These are phyloP conservation scores for Thryonomys swinderianus DNA, from an alignment of 2,113 vertebrate species.

Conservation along the genomic window DNA sequence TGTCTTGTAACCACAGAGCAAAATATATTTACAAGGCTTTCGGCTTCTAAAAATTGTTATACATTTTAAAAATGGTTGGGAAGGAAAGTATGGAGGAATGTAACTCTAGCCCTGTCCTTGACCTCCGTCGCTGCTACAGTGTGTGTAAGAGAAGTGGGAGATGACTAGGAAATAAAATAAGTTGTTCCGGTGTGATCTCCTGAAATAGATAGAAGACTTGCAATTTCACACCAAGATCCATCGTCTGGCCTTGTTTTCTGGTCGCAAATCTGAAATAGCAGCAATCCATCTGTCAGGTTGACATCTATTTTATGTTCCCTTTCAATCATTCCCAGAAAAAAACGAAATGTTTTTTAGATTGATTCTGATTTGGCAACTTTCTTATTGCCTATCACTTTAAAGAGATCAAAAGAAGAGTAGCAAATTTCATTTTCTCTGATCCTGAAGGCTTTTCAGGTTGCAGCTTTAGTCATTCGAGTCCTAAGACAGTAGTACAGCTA, in stretches of 20 bases:
- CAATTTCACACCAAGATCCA: conserved; percentile 82
- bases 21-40: neutral
- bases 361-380: conserved; percentile 81
- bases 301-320: conserved; percentile 85
- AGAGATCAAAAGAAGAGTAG: conserved; percentile 76
- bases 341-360: conserved; percentile 79
- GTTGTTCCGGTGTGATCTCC: conserved; percentile 69
- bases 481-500: neutral
- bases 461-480: conserved; percentile 1
- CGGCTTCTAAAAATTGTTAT: conserved; percentile 27
- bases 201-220: conserved; percentile 84
- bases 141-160: conserved; percentile 64
- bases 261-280: conserved; percentile 85
- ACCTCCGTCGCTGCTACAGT: conserved; percentile 66
- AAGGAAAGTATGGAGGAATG: neutral
- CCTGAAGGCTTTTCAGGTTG: conserved; percentile 53
- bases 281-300: conserved; percentile 85
- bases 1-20: neutral
- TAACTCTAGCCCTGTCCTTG: conserved; percentile 52
- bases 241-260: conserved; percentile 83
- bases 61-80: neutral
- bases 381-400: conserved; percentile 83
- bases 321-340: conserved; percentile 79
- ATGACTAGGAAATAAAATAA: conserved; percentile 76
- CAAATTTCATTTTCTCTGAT: conserved; percentile 83